Conservation (phyloP, 2,113 vertebrate genomes). For the Manacus vitellinus region DNA sequence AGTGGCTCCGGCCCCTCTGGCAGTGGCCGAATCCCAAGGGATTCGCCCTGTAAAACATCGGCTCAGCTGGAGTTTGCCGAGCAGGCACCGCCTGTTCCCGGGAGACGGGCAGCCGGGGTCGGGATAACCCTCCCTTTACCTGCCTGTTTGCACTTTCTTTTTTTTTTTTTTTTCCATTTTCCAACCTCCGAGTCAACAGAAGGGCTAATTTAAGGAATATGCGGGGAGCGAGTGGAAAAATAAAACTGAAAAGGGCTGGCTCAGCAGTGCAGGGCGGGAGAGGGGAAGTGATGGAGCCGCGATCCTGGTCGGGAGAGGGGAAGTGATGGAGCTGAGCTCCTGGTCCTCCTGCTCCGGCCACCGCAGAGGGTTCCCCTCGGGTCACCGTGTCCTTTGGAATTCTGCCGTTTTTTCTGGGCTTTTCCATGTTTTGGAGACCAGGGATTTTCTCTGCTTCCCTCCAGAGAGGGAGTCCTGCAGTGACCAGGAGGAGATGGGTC, state of each 20-base stretch:
- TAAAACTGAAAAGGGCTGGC: neutral
- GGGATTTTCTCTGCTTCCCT: neutral
- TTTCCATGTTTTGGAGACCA: accelerated
- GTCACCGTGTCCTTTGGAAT: neutral
- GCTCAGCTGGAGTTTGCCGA: neutral
- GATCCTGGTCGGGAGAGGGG: neutral
- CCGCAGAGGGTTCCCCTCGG: neutral
- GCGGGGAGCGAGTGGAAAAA: conserved; percentile 18
- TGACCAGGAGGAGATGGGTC: neutral
- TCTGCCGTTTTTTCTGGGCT: neutral
- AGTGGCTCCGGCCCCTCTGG: accelerated
- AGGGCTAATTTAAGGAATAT: conserved; percentile 35
- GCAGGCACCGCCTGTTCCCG: neutral
- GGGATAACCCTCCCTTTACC: neutral
- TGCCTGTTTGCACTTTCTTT: neutral
- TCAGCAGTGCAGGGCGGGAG: neutral
- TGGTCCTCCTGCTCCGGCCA: accelerated
- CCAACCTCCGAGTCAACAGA: conserved; percentile 19
- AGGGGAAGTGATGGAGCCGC: neutral
- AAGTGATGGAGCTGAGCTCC: neutral
- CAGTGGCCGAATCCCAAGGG: neutral
- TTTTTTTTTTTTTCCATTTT: neutral
- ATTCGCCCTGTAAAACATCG: accelerated
- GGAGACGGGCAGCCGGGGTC: neutral
- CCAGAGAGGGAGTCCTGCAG: accelerated